Percentiles rank a stretch among this genome's conserved stretches.
These are phyloP conservation scores for Philotrypesis tridentata DNA, from an alignment of 1,140 invertebrate genomes.

Conservation along the genomic window DNA sequence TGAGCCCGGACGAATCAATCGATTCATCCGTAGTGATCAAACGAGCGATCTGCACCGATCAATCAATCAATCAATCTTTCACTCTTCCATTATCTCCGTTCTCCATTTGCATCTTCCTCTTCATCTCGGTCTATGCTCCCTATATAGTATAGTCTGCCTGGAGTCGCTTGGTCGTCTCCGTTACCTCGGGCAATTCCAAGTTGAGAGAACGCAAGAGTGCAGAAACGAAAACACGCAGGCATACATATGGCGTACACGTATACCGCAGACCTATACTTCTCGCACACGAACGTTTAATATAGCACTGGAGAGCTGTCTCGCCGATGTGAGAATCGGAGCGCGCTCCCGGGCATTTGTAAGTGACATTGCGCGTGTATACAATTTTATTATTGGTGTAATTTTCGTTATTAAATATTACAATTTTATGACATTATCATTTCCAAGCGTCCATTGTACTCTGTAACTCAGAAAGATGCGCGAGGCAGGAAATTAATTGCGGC, in stretches of 20 bases:
- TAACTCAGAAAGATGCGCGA: too few relatives aligned
- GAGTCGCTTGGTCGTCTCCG: background rate
- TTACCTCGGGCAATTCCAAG: background rate
- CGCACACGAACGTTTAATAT: too few relatives aligned
- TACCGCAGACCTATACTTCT: background rate
- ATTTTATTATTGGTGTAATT: too few relatives aligned
- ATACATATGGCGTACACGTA: too few relatives aligned
- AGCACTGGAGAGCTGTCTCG: too few relatives aligned
- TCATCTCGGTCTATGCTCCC: background rate
- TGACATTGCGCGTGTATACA: too few relatives aligned
- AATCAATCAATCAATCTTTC: conserved; percentile 39
- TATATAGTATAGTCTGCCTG: background rate
- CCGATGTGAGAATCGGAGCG: background rate
- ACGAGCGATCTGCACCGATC: background rate
- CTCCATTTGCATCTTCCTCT: background rate
- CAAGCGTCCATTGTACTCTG: too few relatives aligned
- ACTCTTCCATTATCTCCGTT: conserved; percentile 21
- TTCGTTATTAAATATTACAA: too few relatives aligned
- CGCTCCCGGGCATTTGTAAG: background rate
- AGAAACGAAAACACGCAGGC: background rate
- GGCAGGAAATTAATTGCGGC: too few relatives aligned
- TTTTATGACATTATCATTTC: too few relatives aligned
- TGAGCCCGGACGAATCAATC: background rate
- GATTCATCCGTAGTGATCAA: background rate
- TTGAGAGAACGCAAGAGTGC: background rate